A percentile compares a stretch with the other conserved stretches of the same genome.
phyloP scores from a whole-genome alignment of 2,888 invertebrate species.

The Dryococelus australis region DNA sequence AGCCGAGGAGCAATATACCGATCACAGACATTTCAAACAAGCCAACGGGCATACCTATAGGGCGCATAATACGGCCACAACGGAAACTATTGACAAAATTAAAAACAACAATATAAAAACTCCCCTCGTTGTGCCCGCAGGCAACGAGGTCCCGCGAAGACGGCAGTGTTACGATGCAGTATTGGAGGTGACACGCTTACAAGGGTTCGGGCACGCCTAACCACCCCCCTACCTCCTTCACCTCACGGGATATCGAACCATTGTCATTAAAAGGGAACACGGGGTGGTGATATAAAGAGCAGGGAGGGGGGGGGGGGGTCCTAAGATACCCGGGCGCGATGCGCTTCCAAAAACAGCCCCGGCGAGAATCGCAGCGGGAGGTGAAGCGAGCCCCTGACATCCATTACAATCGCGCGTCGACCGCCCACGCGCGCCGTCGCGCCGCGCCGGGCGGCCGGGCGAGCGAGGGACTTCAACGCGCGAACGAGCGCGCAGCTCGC shows the following conservation, averaged over 20 bases:
- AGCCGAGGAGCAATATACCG: too few species aligned
- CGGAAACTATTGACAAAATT: too few species aligned
- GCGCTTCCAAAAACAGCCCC: neutral
- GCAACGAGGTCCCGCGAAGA: neutral
- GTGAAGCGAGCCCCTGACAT: neutral
- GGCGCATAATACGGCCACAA: too few species aligned
- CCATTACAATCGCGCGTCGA: neutral
- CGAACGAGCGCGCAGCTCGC: neutral
- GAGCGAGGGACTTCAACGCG: neutral
- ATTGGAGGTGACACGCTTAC: neutral
- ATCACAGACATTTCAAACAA: too few species aligned
- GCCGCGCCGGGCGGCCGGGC: too few species aligned
- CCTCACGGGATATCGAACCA: neutral
- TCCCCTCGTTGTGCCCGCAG: too few species aligned
- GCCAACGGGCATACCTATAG: too few species aligned
- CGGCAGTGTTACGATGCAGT: neutral
- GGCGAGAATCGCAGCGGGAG: neutral
- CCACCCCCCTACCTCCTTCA: neutral
- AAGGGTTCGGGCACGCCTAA: neutral
- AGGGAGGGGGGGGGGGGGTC: neutral
- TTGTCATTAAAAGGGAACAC: neutral
- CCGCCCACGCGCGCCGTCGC: neutral
- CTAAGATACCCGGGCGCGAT: neutral
- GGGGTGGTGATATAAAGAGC: neutral
- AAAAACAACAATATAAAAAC: too few species aligned